Evolutionary conservation across 2,797 vertebrate species (phyloP), one percentile per base, ranked within the genome.

Genomic region (Enteromius thamalakanensis): DNA sequence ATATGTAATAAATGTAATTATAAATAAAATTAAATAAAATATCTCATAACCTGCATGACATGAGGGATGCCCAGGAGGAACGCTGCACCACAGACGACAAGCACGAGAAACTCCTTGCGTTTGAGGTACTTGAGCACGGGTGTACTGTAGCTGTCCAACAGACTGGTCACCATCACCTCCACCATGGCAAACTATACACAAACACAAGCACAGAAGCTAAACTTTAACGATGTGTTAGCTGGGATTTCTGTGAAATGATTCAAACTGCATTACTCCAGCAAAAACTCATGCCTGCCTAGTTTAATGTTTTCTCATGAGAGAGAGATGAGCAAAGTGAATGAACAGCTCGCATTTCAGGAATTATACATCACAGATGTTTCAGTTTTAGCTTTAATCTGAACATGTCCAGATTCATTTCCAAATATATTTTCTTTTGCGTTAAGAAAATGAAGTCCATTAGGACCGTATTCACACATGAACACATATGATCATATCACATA

Each of bases 81-180:
- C 4, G 93, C 92, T 4, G 42, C 40, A 0, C 5, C 34, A 40
- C 95, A 95, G 76, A 95, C 75, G 0, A 79, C 87, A 1, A 96
- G 91, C 67, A 96, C 90, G 49, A 95, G 89, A 21, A 96, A 79
- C 80, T 96, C 95, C 87, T 95, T 95, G 21, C 84, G 47, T 86
- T 89, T 93, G 65, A 96, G 93, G 32, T 90, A 51, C 3, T 53
- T 79, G 1, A 94, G 80, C 75, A 96, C 29, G 0, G 53, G 40
- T 32, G 81, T 84, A 19, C 90, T 80, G 65, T 86, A 93, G 69
- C 90, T 83, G 82, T 95, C 95, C 91, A 93, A 80, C 37, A 96
- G 76, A 80, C 94, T 95, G 87, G 94, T 96, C 84, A 95, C 94
- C 93, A 95, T 91, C 81, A 95, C 95, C 78, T 96, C 95, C 71